A percentile compares a stretch with the other conserved stretches of the same genome.
Evolutionary conservation across 2,888 invertebrate species (phyloP).

Genomic region (Neoscelio sp.): DNA sequence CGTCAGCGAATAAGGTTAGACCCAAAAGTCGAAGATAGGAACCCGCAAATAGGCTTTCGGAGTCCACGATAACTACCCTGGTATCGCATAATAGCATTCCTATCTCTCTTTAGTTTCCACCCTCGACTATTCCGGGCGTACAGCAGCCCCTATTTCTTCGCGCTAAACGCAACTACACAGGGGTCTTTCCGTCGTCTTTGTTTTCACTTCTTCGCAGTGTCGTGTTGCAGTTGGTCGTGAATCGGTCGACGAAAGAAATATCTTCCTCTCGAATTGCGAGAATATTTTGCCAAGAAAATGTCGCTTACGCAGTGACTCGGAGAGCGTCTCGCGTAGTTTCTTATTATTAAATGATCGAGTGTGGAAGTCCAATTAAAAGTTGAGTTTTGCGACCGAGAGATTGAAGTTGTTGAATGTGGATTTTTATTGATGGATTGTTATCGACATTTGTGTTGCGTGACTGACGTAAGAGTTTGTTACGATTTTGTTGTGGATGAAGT

Average conservation of each 20-base stretch:
- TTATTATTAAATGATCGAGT: background rate
- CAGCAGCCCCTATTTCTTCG: constrained; percentile 77
- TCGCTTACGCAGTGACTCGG: background rate
- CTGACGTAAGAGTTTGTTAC: background rate
- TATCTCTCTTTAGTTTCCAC: constrained; percentile 72
- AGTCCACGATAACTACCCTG: constrained; percentile 69
- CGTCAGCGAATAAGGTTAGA: constrained; percentile 42
- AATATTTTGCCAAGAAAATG: constrained; percentile 28
- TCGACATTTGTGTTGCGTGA: background rate
- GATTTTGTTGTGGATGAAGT: constrained; percentile 11
- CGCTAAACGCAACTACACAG: constrained; percentile 80
- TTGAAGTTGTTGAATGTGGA: background rate
- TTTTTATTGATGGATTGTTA: constrained; percentile 1
- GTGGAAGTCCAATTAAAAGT: background rate
- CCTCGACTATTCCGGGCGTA: constrained; percentile 72
- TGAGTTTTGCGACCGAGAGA: constrained; percentile 7
- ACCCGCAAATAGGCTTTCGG: constrained; percentile 64
- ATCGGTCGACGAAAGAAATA: constrained; percentile 67
- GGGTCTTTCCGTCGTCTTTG: constrained; percentile 81
- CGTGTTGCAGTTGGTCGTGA: constrained; percentile 75
- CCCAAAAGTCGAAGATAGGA: constrained; percentile 55
- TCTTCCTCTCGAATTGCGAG: constrained; percentile 53
- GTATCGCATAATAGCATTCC: constrained; percentile 66
- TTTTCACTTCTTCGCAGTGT: constrained; percentile 83
- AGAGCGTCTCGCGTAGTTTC: background rate